Percentiles rank a stretch among this genome's conserved stretches.
Evolutionary conservation across 2,113 vertebrate species (phyloP).

Genomic region (Sceloporus tristichus): DNA sequence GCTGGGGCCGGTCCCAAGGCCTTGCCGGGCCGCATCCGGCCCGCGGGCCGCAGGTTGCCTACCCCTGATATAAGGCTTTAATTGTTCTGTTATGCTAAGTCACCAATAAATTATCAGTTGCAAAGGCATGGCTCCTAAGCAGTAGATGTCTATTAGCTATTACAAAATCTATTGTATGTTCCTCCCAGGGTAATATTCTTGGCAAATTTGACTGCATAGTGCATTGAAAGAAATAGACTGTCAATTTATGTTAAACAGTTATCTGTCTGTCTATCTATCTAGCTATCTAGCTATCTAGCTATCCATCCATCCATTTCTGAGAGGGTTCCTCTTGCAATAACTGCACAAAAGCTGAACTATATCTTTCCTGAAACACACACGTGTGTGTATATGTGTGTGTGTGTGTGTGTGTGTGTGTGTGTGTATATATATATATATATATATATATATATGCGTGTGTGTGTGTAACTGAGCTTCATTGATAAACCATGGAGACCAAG

Average conservation of each 20-base stretch:
- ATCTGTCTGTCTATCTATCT: not conserved
- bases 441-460: too few species aligned
- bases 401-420: too few species aligned
- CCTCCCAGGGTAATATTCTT: not conserved
- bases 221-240: conserved; percentile 3
- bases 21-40: too few species aligned
- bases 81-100: not conserved
- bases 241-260: conserved; percentile 2
- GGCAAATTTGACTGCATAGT: not conserved
- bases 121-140: not conserved
- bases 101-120: not conserved
- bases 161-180: not conserved
- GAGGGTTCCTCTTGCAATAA: not conserved
- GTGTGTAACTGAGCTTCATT: too few species aligned
- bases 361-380: not conserved
- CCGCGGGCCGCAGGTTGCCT: too few species aligned
- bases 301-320: not conserved
- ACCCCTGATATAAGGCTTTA: not conserved
- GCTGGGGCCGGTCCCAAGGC: too few species aligned
- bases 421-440: too few species aligned
- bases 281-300: too few species aligned
- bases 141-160: not conserved
- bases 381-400: too few species aligned
- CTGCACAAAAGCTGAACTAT: not conserved
- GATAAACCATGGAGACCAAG: too few species aligned